These are phyloP conservation scores for Euphydryas editha DNA, from an alignment of 2,888 invertebrate genomes.

Conservation along the genomic window DNA sequence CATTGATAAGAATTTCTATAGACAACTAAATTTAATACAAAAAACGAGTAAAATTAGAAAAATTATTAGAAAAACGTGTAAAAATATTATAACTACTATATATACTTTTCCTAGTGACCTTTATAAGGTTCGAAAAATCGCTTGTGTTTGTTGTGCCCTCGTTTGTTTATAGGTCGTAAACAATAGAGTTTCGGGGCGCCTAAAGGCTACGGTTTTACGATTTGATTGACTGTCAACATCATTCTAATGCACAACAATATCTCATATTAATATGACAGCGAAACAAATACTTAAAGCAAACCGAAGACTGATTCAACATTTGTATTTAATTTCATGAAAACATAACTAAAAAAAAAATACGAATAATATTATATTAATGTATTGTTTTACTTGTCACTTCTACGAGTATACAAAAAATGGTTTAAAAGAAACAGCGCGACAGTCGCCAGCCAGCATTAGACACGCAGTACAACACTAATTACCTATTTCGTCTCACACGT, in stretches of 20 bases:
- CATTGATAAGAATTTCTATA: slow-evolving; percentile 27
- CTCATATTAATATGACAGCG: slow-evolving; percentile 18
- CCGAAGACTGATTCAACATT: neutral
- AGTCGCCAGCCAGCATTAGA: slow-evolving; percentile 33
- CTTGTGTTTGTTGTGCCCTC: slow-evolving; percentile 28
- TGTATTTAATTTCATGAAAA: neutral
- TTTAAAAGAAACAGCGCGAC: slow-evolving; percentile 3
- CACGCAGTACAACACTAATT: slow-evolving; percentile 52
- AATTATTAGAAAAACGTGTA: too few relatives aligned
- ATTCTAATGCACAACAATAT: slow-evolving; percentile 7
- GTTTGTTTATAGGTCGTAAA: slow-evolving; percentile 66
- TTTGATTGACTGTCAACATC: slow-evolving; percentile 22
- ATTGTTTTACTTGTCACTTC: neutral
- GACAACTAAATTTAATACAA: neutral
- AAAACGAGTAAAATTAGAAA: neutral
- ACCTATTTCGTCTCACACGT: slow-evolving; percentile 65
- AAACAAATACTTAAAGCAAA: neutral
- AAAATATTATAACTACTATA: too few relatives aligned
- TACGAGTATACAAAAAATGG: too few relatives aligned
- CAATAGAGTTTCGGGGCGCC: slow-evolving; percentile 53
- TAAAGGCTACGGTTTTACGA: slow-evolving; percentile 36
- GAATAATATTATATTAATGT: slow-evolving; percentile 2
- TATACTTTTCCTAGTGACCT: neutral
- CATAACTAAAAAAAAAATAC: neutral
- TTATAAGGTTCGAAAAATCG: neutral